phyloP scores from a whole-genome alignment of 2,888 invertebrate species.

The Octodonta nipae region DNA sequence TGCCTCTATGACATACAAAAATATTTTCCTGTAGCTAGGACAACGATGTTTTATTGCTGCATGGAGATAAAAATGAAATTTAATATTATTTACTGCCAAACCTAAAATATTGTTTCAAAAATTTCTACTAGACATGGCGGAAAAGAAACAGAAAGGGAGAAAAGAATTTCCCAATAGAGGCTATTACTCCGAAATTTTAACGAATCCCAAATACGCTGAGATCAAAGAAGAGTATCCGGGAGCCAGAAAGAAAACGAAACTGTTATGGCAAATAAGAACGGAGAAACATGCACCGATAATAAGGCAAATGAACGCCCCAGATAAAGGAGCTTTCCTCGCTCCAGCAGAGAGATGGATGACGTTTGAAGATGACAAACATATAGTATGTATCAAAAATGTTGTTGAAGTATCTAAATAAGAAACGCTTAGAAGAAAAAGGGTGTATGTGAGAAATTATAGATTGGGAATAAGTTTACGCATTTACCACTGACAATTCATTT shows the following conservation, averaged over 20 bases:
- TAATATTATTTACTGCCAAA: no score
- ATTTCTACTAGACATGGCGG: no score
- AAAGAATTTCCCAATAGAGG: constrained; percentile 37
- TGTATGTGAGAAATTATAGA: no score
- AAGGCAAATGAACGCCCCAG: constrained; percentile 36
- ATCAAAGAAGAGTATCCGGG: constrained; percentile 27
- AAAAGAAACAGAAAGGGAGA: no score
- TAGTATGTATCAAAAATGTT: constrained; percentile 35
- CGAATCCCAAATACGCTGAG: constrained; percentile 37
- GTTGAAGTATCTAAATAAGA: not conserved
- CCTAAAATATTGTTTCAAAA: no score
- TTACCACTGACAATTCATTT: no score
- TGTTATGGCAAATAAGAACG: constrained; percentile 43
- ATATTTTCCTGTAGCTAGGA: no score
- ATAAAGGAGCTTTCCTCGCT: constrained; percentile 38
- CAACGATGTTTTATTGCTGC: no score
- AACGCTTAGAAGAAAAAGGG: no score
- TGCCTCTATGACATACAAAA: no score
- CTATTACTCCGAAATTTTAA: constrained; percentile 49
- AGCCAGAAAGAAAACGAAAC: constrained; percentile 35
- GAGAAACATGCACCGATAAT: constrained; percentile 44
- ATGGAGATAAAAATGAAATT: no score
- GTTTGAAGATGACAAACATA: constrained; percentile 46
- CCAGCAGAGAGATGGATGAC: constrained; percentile 53
- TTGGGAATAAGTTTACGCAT: no score